Conservation (phyloP, 2,113 vertebrate genomes). For the Polypterus senegalus region DNA sequence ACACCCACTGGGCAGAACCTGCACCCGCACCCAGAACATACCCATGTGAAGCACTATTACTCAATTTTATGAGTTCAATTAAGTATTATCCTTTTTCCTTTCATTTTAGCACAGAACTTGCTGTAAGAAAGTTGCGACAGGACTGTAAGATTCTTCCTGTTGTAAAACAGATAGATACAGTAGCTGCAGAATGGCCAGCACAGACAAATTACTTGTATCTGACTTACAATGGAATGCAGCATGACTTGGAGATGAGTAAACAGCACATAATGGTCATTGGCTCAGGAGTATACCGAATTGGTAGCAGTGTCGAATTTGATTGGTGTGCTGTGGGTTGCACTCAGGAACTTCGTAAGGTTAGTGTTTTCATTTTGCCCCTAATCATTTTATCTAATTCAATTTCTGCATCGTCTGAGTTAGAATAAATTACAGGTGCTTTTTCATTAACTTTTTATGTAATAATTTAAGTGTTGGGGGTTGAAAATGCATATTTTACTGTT, state of each 20-base stretch:
- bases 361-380: not conserved
- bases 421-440: no score
- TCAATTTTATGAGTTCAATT: not conserved
- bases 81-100: slow-evolving; percentile 2
- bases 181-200: slow-evolving; percentile 90
- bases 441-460: not conserved
- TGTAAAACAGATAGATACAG: slow-evolving; percentile 94
- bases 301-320: slow-evolving; percentile 93
- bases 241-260: slow-evolving; percentile 66
- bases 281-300: slow-evolving; percentile 90
- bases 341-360: slow-evolving; percentile 82
- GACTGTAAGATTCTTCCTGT: slow-evolving; percentile 78
- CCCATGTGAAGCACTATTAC: no score
- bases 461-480: not conserved
- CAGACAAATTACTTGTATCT: slow-evolving; percentile 92
- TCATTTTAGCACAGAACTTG: slow-evolving; percentile 75
- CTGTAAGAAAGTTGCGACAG: slow-evolving; percentile 73
- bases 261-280: slow-evolving; percentile 89
- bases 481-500: not conserved
- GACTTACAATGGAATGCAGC: slow-evolving; percentile 71
- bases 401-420: no score
- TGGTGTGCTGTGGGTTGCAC: slow-evolving; percentile 95
- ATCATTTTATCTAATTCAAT: no score
- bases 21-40: no score
- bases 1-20: no score